Evolutionary conservation across 2,888 invertebrate genomes (phyloP).

Genomic region (Nomada hirtipes): DNA sequence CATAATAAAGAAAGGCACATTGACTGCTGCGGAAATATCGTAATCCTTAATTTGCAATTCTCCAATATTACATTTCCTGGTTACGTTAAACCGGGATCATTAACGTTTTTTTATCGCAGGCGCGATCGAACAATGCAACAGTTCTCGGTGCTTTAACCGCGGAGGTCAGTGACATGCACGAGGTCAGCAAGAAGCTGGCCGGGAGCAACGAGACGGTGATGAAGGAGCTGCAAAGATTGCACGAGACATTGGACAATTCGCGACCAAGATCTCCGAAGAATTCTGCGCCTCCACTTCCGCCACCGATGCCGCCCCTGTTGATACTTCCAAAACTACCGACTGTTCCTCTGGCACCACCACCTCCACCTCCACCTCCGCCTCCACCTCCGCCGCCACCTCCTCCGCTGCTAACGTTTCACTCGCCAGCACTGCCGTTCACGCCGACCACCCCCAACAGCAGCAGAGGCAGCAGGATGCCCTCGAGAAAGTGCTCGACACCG

Average conservation of each 20-base stretch:
- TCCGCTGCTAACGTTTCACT: conserved; percentile 34
- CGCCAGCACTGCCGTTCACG: conserved; percentile 47
- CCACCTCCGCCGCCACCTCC: conserved; percentile 35
- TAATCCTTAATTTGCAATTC: conserved; percentile 13
- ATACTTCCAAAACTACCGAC: background rate
- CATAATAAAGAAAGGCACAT: background rate
- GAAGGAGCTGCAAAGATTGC: conserved; percentile 71
- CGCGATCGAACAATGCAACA: conserved; percentile 65
- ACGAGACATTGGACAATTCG: conserved; percentile 58
- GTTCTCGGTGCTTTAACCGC: conserved; percentile 63
- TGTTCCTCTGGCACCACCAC: conserved; percentile 48
- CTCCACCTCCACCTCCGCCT: conserved; percentile 58
- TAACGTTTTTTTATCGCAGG: conserved; percentile 55
- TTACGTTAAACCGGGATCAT: conserved; percentile 8
- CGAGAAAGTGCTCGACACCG: conserved; percentile 75
- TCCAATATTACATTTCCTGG: background rate
- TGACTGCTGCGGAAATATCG: background rate
- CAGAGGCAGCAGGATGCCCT: conserved; percentile 64
- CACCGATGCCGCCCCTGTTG: conserved; percentile 10
- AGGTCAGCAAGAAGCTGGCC: conserved; percentile 63
- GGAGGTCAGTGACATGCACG: conserved; percentile 71
- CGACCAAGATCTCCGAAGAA: conserved; percentile 43
- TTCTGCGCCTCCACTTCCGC: conserved; percentile 1
- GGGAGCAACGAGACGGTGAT: conserved; percentile 69
- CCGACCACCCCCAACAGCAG: conserved; percentile 68